phyloP scores from a whole-genome alignment of 2,797 vertebrate species.

The Scyliorhinus canicula region DNA sequence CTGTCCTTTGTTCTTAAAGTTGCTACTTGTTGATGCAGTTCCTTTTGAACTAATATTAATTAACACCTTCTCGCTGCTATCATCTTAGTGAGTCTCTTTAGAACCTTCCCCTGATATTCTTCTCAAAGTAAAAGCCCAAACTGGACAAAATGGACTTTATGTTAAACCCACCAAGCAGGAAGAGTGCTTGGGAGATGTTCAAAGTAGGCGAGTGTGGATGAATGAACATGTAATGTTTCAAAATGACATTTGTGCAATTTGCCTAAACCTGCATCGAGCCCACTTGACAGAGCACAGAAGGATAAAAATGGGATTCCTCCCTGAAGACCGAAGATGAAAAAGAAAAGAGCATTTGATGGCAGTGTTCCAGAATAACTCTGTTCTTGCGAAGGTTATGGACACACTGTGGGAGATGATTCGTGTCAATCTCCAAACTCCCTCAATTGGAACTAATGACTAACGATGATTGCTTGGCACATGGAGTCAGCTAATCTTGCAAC shows the following conservation, averaged over 20 bases:
- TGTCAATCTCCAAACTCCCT: background rate
- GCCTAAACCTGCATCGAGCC: background rate
- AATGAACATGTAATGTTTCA: background rate
- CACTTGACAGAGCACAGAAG: background rate
- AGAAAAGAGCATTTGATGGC: background rate
- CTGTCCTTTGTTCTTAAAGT: too few species aligned
- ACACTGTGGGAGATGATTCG: background rate
- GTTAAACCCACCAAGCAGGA: background rate
- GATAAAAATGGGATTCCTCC: background rate
- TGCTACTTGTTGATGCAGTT: too few species aligned
- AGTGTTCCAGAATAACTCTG: background rate
- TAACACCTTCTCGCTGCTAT: too few species aligned
- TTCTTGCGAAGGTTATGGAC: background rate
- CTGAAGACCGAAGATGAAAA: background rate
- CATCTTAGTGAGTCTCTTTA: background rate
- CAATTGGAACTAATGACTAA: background rate
- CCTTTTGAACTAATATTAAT: too few species aligned
- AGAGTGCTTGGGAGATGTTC: background rate
- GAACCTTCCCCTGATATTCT: background rate
- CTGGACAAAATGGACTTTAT: background rate
- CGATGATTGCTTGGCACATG: background rate
- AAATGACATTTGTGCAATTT: background rate
- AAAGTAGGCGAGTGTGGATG: too few species aligned
- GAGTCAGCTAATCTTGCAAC: background rate
- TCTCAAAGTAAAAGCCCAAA: background rate